phyloP scores from a whole-genome alignment of 1,140 invertebrate genomes.

The Acyrthosiphon pisum region DNA sequence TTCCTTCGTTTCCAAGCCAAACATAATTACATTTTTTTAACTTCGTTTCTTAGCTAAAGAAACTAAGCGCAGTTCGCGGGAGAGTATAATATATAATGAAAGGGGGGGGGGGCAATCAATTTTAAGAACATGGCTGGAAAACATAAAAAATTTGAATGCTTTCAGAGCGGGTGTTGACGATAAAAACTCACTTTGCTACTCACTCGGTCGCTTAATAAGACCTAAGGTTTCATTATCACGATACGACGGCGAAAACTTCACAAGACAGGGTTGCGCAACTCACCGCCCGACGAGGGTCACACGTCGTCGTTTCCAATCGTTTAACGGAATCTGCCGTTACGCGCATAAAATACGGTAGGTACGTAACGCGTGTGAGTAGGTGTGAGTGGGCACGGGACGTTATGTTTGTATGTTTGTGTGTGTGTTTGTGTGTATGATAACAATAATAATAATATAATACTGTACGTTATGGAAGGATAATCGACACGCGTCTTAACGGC shows the following conservation, averaged over 20 bases:
- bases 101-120: no score
- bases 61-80: no score
- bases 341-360: neutral
- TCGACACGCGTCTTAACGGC: neutral
- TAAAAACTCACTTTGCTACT: neutral
- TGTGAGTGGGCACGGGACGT: neutral
- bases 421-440: no score
- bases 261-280: neutral
- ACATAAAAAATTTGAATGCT: no score
- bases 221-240: neutral
- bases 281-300: neutral
- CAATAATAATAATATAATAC: neutral
- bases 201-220: neutral
- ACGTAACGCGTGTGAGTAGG: neutral
- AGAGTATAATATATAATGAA: no score
- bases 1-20: no score
- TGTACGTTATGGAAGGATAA: slow-evolving; percentile 25
- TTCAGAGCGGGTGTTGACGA: neutral
- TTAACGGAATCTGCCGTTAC: slow-evolving; percentile 12
- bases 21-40: no score
- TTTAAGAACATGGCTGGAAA: no score
- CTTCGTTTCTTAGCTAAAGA: no score
- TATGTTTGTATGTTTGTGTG: no score
- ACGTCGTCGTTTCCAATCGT: neutral
- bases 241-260: neutral